Evolutionary conservation across 2,888 invertebrate species (phyloP).

Genomic region (Parnassius apollo): DNA sequence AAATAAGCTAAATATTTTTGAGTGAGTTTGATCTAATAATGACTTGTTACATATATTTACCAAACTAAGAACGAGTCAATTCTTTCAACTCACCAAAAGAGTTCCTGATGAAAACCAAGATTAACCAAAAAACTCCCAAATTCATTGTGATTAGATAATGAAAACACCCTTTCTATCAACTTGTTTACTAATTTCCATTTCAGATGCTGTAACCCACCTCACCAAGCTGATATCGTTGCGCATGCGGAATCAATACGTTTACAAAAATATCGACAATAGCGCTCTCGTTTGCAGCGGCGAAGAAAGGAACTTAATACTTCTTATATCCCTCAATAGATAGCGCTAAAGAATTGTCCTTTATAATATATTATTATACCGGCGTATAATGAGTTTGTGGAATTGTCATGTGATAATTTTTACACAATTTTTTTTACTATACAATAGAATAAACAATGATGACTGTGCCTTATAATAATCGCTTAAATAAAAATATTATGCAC

Average conservation of each 20-base stretch:
- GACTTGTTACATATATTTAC: no score
- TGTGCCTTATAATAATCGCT: no score
- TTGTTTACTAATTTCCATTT: conserved; percentile 44
- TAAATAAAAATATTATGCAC: no score
- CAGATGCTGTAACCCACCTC: conserved; percentile 36
- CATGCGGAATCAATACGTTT: conserved; percentile 69
- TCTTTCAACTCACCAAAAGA: conserved; percentile 54
- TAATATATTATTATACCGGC: no score
- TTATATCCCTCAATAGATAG: neutral
- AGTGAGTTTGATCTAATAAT: no score
- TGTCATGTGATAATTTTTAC: no score
- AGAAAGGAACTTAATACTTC: neutral
- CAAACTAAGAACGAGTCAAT: neutral
- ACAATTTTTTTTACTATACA: no score
- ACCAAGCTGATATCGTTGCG: conserved; percentile 41
- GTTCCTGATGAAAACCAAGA: conserved; percentile 45
- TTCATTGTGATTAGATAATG: conserved; percentile 49
- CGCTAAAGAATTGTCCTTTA: neutral
- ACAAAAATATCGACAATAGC: neutral
- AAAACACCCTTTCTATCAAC: conserved; percentile 16
- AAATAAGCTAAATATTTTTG: no score
- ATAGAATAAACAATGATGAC: no score
- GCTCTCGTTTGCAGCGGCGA: conserved; percentile 4
- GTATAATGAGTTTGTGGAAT: no score
- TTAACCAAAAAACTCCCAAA: conserved; percentile 45